phyloP scores from a whole-genome alignment of 2,113 vertebrate species.

The Picathartes gymnocephalus region DNA sequence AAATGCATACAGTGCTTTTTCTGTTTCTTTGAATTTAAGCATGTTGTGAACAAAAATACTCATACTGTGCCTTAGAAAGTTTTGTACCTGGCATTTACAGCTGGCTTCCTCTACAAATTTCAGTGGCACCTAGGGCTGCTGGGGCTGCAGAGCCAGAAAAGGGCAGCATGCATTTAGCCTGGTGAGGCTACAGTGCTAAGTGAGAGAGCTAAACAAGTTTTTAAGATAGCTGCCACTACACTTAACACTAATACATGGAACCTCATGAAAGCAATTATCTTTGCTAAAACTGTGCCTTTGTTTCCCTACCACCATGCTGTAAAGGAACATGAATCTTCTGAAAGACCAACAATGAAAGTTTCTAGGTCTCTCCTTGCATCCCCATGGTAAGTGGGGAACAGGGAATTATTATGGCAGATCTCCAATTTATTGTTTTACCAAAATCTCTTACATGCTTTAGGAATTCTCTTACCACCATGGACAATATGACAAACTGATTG shows the following conservation, averaged over 20 bases:
- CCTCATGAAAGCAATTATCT: not conserved
- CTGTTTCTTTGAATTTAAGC: not conserved
- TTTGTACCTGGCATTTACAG: not conserved
- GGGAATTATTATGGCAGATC: not conserved
- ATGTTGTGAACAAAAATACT: not conserved
- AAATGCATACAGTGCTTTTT: not conserved
- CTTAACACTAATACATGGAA: not conserved
- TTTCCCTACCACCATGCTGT: not conserved
- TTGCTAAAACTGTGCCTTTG: not conserved
- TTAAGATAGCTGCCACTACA: not conserved
- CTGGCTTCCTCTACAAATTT: not conserved
- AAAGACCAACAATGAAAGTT: not conserved
- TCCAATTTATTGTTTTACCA: not conserved
- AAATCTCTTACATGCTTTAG: not conserved
- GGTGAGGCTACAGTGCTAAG: not conserved
- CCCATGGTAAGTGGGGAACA: fast-evolving
- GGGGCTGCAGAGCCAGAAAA: not conserved
- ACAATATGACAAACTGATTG: not conserved
- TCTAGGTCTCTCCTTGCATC: not conserved
- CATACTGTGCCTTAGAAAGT: not conserved
- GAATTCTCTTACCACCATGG: not conserved
- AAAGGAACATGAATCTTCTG: not conserved
- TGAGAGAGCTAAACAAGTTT: not conserved
- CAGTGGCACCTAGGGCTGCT: not conserved
- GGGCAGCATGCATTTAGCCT: not conserved